Evolutionary conservation across 2,797 vertebrate genomes (phyloP).

Genomic region (Alcedo atthis): DNA sequence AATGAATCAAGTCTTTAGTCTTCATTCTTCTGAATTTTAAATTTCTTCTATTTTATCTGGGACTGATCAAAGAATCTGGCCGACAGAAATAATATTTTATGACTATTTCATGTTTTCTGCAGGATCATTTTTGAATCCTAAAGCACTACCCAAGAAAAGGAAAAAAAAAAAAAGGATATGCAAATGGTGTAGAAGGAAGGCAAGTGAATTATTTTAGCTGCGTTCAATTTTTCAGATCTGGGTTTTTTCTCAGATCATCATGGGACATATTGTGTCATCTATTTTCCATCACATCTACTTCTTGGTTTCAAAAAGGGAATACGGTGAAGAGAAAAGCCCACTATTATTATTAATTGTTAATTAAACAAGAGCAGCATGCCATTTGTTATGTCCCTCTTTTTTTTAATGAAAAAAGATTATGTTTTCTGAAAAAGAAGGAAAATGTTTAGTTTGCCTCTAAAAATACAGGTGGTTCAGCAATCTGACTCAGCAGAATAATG

Average conservation of each 20-base stretch:
- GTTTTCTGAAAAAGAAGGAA: neutral
- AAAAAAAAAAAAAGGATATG: neutral
- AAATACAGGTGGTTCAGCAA: constrained; percentile 31
- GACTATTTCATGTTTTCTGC: neutral
- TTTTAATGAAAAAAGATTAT: neutral
- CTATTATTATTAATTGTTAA: neutral
- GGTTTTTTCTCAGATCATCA: neutral
- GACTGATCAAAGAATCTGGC: constrained; percentile 17
- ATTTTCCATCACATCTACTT: neutral
- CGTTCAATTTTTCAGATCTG: neutral
- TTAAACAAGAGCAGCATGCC: neutral
- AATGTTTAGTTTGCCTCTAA: neutral
- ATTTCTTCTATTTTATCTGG: constrained; percentile 41
- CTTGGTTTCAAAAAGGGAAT: neutral
- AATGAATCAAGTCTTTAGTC: neutral
- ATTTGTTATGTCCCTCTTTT: neutral
- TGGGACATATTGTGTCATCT: neutral
- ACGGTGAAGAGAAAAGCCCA: neutral
- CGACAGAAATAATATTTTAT: neutral
- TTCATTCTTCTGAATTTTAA: constrained; percentile 23
- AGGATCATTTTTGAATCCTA: neutral
- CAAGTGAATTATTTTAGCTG: constrained; percentile 45
- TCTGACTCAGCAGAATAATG: constrained; percentile 48
- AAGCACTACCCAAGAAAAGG: neutral
- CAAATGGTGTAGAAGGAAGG: constrained; percentile 26